Evolutionary conservation across 1,140 invertebrate genomes (phyloP).

Genomic region (Homarus americanus): DNA sequence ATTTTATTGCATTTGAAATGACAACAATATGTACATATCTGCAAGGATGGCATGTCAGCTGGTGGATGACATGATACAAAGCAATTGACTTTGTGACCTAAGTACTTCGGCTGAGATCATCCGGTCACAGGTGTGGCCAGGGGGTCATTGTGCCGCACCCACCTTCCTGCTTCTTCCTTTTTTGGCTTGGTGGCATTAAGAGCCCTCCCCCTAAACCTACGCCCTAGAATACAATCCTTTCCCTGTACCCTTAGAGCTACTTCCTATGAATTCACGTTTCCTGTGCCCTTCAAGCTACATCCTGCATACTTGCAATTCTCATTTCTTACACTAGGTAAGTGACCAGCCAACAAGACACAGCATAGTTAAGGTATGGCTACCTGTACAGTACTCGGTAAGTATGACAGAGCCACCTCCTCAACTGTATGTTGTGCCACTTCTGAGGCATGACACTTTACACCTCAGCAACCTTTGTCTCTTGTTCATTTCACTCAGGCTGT

Average conservation of each 20-base stretch:
- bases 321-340: slow-evolving; percentile 21
- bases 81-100: slow-evolving; percentile 71
- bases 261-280: slow-evolving; percentile 19
- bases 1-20: slow-evolving; percentile 74
- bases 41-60: slow-evolving; percentile 72
- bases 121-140: slow-evolving; percentile 67
- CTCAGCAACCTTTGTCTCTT: slow-evolving; percentile 60
- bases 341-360: slow-evolving; percentile 55
- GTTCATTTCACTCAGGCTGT: slow-evolving; percentile 37
- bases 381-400: slow-evolving; percentile 9
- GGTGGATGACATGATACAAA: slow-evolving; percentile 69
- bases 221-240: slow-evolving; percentile 26
- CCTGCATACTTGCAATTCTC: slow-evolving; percentile 25
- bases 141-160: slow-evolving; percentile 68
- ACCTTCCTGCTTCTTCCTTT: slow-evolving; percentile 53
- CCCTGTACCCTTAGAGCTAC: slow-evolving; percentile 39
- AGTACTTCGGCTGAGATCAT: slow-evolving; percentile 71
- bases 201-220: slow-evolving; percentile 37
- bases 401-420: slow-evolving; percentile 32
- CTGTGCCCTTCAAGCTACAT: slow-evolving; percentile 46
- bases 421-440: neutral
- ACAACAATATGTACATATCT: slow-evolving; percentile 74
- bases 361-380: slow-evolving; percentile 17
- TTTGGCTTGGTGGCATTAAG: slow-evolving; percentile 43
- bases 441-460: slow-evolving; percentile 35